phyloP scores from a whole-genome alignment of 2,888 invertebrate species.

The Epistrophe eligans region DNA sequence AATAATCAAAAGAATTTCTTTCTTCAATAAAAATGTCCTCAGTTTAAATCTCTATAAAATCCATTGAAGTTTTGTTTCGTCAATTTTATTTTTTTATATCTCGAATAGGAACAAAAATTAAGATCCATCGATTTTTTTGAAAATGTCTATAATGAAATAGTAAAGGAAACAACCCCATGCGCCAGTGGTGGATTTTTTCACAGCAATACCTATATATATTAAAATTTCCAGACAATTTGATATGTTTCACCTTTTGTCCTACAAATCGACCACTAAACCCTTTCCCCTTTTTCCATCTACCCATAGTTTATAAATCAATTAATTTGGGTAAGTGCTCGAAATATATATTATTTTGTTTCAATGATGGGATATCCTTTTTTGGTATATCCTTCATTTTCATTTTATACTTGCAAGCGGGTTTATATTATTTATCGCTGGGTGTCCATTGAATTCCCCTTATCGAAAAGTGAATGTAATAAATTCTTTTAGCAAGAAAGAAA shows the following conservation, averaged over 20 bases:
- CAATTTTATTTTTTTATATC: neutral
- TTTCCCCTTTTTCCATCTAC: too few relatives aligned
- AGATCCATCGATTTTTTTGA: neutral
- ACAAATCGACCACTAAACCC: neutral
- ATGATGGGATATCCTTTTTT: neutral
- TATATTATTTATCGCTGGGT: neutral
- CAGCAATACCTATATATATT: neutral
- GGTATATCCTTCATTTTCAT: neutral
- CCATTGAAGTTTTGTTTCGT: neutral
- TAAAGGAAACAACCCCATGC: neutral
- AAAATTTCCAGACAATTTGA: neutral
- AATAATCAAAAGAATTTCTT: neutral
- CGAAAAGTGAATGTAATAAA: conserved; percentile 21
- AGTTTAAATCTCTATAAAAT: neutral
- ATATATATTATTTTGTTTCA: neutral
- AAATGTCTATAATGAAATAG: neutral
- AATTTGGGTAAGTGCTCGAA: conserved; percentile 10
- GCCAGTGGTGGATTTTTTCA: neutral
- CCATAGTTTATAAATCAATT: conserved; percentile 2
- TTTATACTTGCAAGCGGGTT: too few relatives aligned
- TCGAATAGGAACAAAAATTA: neutral
- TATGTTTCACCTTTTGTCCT: neutral
- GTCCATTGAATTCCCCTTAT: conserved; percentile 15
- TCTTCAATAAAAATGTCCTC: neutral
- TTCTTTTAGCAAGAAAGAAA: neutral